These are phyloP conservation scores for Phyllostomus discolor DNA, from an alignment of 2,113 vertebrate genomes.

Conservation along the genomic window DNA sequence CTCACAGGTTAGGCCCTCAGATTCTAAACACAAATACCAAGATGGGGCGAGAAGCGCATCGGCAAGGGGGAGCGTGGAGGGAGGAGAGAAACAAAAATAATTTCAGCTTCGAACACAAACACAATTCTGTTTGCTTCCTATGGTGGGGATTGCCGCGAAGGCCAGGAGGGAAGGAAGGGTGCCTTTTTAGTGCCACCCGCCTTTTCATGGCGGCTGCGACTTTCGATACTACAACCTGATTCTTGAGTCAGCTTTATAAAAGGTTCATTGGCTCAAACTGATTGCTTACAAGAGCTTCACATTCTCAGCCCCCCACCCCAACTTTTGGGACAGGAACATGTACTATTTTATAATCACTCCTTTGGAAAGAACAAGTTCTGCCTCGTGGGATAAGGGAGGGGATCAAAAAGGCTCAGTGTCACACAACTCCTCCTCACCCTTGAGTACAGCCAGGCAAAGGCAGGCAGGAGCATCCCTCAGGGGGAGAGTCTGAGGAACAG, in stretches of 20 bases:
- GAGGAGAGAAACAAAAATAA: conserved; percentile 67
- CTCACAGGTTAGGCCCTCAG: background rate
- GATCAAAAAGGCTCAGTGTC: background rate
- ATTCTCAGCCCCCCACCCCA: background rate
- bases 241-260: conserved; percentile 23
- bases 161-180: conserved; percentile 65
- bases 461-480: background rate
- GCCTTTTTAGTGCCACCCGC: conserved; percentile 64
- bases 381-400: background rate
- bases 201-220: conserved; percentile 55
- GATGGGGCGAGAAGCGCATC: conserved; percentile 37
- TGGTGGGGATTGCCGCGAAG: conserved; percentile 66
- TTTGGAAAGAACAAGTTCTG: conserved; percentile 16
- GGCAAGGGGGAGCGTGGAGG: conserved; percentile 17
- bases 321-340: background rate
- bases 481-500: conserved; percentile 58
- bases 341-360: background rate
- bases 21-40: conserved; percentile 42
- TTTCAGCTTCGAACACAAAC: conserved; percentile 68
- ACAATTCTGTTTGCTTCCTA: conserved; percentile 67
- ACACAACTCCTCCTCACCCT: background rate
- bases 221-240: conserved; percentile 44
- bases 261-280: background rate
- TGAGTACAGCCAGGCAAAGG: background rate
- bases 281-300: background rate